Conservation (phyloP, 2,113 vertebrate genomes). For the Chroicocephalus ridibundus region DNA sequence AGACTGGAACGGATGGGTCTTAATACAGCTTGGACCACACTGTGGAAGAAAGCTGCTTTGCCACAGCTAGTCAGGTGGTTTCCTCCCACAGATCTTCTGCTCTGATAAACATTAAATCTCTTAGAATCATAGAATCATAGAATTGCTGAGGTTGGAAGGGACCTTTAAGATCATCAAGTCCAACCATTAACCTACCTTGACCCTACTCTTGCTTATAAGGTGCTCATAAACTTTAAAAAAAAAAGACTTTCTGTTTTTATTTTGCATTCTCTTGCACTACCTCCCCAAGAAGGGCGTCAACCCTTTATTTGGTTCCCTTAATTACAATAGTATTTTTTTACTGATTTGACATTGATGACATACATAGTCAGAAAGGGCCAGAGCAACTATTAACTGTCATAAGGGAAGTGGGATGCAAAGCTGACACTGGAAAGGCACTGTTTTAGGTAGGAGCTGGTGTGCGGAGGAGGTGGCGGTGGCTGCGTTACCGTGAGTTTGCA, state of each 20-base stretch:
- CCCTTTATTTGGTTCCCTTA: neutral
- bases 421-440: neutral
- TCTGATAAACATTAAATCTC: neutral
- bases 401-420: fast-evolving
- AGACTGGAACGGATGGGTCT: neutral
- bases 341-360: neutral
- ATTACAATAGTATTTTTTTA: neutral
- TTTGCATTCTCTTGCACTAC: neutral
- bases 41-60: neutral
- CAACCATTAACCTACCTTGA: too few relatives aligned
- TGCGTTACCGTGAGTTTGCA: neutral
- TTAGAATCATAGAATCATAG: too few relatives aligned
- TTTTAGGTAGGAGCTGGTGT: neutral
- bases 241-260: neutral
- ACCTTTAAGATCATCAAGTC: too few relatives aligned
- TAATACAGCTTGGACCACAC: neutral
- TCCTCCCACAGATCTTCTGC: neutral
- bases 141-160: too few relatives aligned
- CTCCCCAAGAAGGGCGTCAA: neutral
- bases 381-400: neutral
- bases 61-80: neutral
- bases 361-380: neutral
- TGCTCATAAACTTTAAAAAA: neutral
- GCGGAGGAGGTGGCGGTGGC: neutral
- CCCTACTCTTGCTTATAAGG: neutral